Evolutionary conservation across 1,140 invertebrate species (phyloP).

Genomic region (Branchinecta lindahli): DNA sequence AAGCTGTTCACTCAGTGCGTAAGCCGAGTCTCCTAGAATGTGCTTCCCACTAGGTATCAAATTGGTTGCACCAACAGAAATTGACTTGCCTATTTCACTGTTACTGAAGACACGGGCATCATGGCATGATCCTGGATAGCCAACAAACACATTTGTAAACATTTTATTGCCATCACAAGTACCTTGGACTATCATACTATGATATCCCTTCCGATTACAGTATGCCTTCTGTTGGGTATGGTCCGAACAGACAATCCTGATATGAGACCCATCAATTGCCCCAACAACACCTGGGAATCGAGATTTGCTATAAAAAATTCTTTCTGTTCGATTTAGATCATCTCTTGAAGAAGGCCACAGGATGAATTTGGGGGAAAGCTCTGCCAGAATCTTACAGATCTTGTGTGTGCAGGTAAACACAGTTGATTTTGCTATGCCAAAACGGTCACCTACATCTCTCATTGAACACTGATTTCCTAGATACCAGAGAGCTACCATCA

Average conservation of each 20-base stretch:
- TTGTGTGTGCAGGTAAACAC: background rate
- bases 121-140: background rate
- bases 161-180: background rate
- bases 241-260: background rate
- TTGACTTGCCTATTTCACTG: background rate
- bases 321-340: background rate
- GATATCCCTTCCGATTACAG: background rate
- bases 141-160: background rate
- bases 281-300: background rate
- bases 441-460: background rate
- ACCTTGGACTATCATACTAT: background rate
- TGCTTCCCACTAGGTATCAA: conserved; percentile 8
- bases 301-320: background rate
- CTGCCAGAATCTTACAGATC: background rate
- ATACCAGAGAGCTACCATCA: background rate
- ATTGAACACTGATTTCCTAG: background rate
- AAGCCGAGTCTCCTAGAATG: background rate
- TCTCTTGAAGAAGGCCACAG: background rate
- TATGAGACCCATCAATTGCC: background rate
- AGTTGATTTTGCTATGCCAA: background rate
- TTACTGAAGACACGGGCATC: background rate
- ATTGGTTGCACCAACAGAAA: background rate
- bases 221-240: background rate
- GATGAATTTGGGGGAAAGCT: background rate
- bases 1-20: background rate